phyloP scores from a whole-genome alignment of 2,888 invertebrate genomes.

The Rotaria macrura region DNA sequence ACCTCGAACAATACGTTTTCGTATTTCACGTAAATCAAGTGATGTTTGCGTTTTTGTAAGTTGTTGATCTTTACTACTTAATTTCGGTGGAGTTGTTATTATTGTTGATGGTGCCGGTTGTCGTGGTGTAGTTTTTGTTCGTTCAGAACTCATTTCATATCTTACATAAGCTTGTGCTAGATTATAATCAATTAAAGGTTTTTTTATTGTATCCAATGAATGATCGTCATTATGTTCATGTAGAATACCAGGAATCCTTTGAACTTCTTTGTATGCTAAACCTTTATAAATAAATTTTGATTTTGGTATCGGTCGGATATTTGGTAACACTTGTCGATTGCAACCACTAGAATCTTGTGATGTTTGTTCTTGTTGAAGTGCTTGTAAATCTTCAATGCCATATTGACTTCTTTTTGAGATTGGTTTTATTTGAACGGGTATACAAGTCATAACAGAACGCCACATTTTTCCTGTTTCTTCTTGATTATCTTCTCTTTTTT shows the following conservation, averaged over 20 bases:
- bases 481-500: background rate
- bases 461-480: background rate
- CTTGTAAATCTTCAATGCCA: background rate
- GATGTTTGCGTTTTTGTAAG: background rate
- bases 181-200: background rate
- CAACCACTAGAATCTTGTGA: background rate
- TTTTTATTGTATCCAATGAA: background rate
- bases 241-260: background rate
- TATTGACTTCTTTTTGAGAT: slow-evolving; percentile 18
- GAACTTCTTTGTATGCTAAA: slow-evolving; percentile 9
- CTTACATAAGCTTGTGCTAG: background rate
- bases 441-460: background rate
- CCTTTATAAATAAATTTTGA: slow-evolving; percentile 9
- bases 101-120: background rate
- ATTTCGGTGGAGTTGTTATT: background rate
- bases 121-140: background rate
- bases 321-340: background rate
- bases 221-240: background rate
- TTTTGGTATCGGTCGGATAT: background rate
- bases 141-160: background rate
- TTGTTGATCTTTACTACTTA: background rate
- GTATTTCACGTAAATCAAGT: background rate
- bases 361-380: background rate
- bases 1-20: slow-evolving; percentile 19
- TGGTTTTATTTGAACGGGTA: background rate